phyloP scores from a whole-genome alignment of 1,140 invertebrate genomes.

The Temnothorax curvispinosus region DNA sequence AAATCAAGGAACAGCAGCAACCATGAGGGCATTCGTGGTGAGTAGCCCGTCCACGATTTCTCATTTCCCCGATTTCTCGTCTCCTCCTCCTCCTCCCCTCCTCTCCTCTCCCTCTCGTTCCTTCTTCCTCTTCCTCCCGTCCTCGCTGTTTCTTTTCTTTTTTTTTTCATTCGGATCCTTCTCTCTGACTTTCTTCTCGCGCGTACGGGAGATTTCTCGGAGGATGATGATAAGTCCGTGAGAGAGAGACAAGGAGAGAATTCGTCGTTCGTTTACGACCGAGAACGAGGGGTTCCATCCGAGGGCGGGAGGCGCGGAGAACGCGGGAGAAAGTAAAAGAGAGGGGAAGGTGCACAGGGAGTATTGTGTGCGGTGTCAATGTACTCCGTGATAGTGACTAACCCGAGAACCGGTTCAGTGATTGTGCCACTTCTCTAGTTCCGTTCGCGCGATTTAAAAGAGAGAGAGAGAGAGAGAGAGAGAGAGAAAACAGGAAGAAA shows the following conservation, averaged over 20 bases:
- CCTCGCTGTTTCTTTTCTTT: background rate
- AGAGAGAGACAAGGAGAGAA: constrained; percentile 17
- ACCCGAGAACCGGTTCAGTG: constrained; percentile 50
- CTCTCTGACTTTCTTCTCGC: background rate
- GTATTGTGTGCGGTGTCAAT: constrained; percentile 55
- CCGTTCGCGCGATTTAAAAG: constrained; percentile 20
- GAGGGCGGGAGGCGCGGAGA: constrained; percentile 16
- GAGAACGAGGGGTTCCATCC: constrained; percentile 23
- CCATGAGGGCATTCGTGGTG: constrained; percentile 86
- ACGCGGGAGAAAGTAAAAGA: constrained; percentile 62
- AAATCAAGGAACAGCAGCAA: constrained; percentile 85
- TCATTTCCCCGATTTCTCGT: constrained; percentile 22
- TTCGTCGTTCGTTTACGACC: background rate
- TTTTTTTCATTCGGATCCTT: background rate
- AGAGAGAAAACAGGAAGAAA: background rate
- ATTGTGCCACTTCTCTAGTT: constrained; percentile 47
- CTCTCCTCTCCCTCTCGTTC: background rate
- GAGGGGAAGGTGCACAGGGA: constrained; percentile 39
- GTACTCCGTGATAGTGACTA: constrained; percentile 43
- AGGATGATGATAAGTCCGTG: constrained; percentile 29
- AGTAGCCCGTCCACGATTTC: constrained; percentile 77
- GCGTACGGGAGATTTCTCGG: background rate
- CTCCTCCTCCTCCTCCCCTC: background rate
- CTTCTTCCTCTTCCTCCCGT: background rate
- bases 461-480: background rate